Percentiles rank a stretch among this genome's conserved stretches.
Evolutionary conservation across 2,888 invertebrate species (phyloP).

Genomic region (Anthrax anthrax): DNA sequence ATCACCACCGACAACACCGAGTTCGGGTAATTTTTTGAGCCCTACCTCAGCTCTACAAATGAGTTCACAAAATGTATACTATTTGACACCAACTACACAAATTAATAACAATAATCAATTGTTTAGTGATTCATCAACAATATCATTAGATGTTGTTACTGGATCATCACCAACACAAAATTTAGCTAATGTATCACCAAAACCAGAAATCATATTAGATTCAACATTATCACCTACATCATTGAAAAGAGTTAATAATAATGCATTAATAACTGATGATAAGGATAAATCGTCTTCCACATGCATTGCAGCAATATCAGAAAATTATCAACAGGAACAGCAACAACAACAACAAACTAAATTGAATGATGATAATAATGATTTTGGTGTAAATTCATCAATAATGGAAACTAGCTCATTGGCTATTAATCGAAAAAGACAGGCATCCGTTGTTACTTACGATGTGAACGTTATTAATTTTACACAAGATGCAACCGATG

Average conservation of each 20-base stretch:
- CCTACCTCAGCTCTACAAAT: conserved; percentile 7
- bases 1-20: conserved; percentile 33
- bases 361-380: conserved; percentile 6
- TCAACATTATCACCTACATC: conserved; percentile 30
- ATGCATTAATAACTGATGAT: conserved; percentile 18
- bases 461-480: conserved; percentile 35
- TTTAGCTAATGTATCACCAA: conserved; percentile 24
- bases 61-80: conserved; percentile 27
- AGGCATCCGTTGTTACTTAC: conserved; percentile 34
- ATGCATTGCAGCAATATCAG: too few relatives aligned
- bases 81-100: conserved; percentile 24
- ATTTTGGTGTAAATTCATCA: conserved; percentile 13
- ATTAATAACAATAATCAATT: background rate
- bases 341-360: background rate
- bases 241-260: conserved; percentile 16
- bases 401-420: conserved; percentile 24
- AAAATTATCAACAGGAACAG: too few relatives aligned
- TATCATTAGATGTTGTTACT: conserved; percentile 31
- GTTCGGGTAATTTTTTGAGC: conserved; percentile 16
- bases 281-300: conserved; percentile 7
- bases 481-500: conserved; percentile 32
- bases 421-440: conserved; percentile 22
- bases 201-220: conserved; percentile 34
- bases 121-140: conserved; percentile 30
- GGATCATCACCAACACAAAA: conserved; percentile 21